Conservation (phyloP, 2,888 invertebrate genomes). For the Resseliella maxima region DNA sequence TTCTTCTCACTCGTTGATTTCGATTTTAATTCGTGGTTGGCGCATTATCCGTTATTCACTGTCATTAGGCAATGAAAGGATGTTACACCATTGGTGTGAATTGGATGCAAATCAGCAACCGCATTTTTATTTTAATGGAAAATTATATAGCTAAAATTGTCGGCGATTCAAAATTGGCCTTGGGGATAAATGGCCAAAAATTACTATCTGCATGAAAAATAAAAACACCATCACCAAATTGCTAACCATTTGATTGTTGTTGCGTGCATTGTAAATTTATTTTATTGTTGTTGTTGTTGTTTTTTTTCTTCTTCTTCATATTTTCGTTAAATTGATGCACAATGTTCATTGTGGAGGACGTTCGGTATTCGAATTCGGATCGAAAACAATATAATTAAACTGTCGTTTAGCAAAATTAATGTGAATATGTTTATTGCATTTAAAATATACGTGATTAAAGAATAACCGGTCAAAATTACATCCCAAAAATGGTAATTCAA, state of each 20-base stretch:
- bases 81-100: constrained; percentile 51
- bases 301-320: neutral
- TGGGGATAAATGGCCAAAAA: neutral
- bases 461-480: constrained; percentile 26
- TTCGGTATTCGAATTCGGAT: neutral
- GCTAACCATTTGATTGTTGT: constrained; percentile 10
- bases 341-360: neutral
- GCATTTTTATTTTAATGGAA: constrained; percentile 16
- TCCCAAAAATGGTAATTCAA: neutral
- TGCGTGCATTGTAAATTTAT: neutral
- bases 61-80: constrained; percentile 14
- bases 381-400: constrained; percentile 37
- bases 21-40: constrained; percentile 13
- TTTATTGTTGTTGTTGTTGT: neutral
- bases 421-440: constrained; percentile 45
- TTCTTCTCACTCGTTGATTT: neutral
- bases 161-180: constrained; percentile 17
- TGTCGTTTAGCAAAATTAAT: constrained; percentile 51
- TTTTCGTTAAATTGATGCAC: neutral
- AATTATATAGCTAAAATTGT: constrained; percentile 14
- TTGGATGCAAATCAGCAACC: constrained; percentile 48
- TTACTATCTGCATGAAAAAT: neutral
- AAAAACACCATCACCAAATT: neutral
- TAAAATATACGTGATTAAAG: constrained; percentile 48
- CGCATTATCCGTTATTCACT: constrained; percentile 31